Percentiles rank a stretch among this genome's conserved stretches.
These are phyloP conservation scores for Paramormyrops hopkinsi DNA, from an alignment of 2,797 vertebrate genomes.

Conservation along the genomic window DNA sequence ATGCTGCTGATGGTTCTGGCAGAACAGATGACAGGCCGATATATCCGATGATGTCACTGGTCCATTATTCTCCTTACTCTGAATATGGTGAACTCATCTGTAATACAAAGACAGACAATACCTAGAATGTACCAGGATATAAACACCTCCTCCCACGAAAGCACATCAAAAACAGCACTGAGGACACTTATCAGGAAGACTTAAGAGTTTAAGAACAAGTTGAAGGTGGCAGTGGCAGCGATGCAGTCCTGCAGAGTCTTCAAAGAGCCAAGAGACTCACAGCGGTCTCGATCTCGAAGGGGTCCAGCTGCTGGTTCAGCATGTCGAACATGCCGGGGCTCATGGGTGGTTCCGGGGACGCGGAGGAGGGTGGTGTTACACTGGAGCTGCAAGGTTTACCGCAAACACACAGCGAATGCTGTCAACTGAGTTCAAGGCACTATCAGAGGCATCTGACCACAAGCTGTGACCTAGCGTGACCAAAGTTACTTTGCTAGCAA, in stretches of 20 bases:
- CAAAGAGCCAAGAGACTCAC: conserved; percentile 53
- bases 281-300: conserved; percentile 74
- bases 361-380: conserved; percentile 62
- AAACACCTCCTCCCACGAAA: background rate
- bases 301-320: conserved; percentile 80
- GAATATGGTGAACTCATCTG: conserved; percentile 81
- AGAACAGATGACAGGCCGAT: background rate
- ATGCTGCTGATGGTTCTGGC: background rate
- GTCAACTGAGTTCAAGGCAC: background rate
- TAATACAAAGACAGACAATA: conserved; percentile 33
- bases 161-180: background rate
- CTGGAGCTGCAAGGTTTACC: conserved; percentile 50
- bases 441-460: background rate
- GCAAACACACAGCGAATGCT: conserved; percentile 51
- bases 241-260: background rate
- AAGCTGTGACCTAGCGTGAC: background rate
- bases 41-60: background rate
- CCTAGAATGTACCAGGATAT: background rate
- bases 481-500: background rate
- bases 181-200: background rate
- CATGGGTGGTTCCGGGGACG: conserved; percentile 85
- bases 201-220: background rate
- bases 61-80: conserved; percentile 53
- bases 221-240: background rate
- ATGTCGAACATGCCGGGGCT: conserved; percentile 86